Base-by-base conservation (phyloP, 2,113 vertebrate genomes). In the Perca flavescens region DNA sequence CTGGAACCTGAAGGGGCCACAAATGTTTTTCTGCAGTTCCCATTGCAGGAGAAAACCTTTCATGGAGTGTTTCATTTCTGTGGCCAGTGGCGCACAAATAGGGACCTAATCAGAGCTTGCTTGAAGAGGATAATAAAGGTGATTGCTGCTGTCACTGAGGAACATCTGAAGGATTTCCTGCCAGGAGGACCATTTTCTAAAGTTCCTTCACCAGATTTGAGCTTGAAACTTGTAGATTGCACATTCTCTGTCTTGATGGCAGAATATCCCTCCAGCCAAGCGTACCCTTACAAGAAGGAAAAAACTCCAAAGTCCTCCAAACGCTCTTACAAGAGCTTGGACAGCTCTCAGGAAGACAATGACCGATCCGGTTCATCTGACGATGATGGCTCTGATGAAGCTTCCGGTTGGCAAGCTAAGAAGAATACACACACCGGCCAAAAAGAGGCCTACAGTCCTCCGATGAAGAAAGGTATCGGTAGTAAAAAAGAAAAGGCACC, bases 161-260 rank as follows among this genome's bases (percentile, higher is more conserved):
- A 91, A 36, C 94, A 93, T 84, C 86, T 96, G 11, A 92, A 77
- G 69, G 92, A 93, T 60, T 96, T 96, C 76, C 82, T 96, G 63
- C 95, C 95, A 1, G 95, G 95, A 21, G 95, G 95, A 16, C 49
- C 13, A 8, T 92, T 93, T 67, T 89, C 89, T 52, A 56, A 92
- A 57, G 81, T 89, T 15, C 92, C 92, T 1, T 65, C 92, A 1
- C 5, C 56, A 0, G 91, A 94, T 4, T 22, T 93, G 16, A 82
- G 79, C 43, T 34, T 53, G 34, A 70, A 91, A 5, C 46, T 96
- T 28, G 74, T 64, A 28, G 83, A 77, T 31, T 96, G 94, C 79
- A 94, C 90, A 0, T 94, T 96, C 56, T 91, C 91, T 0, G 79
- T 93, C 57, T 77, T 96, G 67, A 95, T 95, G 94, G 93, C 87